Conservation (phyloP, 1,140 invertebrate genomes). For the Palaemon carinicauda region DNA sequence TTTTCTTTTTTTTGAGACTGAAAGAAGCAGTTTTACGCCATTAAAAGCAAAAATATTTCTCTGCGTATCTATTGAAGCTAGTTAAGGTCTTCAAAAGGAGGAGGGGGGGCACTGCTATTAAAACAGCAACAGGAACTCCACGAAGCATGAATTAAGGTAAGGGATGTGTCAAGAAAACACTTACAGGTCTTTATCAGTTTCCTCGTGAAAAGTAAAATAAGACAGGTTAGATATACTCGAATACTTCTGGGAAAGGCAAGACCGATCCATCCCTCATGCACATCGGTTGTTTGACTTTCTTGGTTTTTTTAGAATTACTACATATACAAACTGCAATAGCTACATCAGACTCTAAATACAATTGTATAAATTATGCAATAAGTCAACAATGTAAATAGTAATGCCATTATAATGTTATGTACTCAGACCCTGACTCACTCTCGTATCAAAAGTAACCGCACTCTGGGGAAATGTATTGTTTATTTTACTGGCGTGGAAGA, state of each 20-base stretch:
- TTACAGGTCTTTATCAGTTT: slow-evolving; percentile 54
- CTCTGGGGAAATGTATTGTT: too few species aligned
- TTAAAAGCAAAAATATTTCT: slow-evolving; percentile 4
- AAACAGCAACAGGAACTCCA: slow-evolving; percentile 26
- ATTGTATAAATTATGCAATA: not conserved
- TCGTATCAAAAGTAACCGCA: too few species aligned
- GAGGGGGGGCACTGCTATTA: not conserved
- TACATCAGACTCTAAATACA: slow-evolving; percentile 3
- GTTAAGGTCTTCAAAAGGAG: not conserved
- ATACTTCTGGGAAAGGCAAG: not conserved
- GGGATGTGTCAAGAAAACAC: slow-evolving; percentile 20
- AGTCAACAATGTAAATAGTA: not conserved
- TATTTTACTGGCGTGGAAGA: too few species aligned
- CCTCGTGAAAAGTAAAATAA: slow-evolving; percentile 35
- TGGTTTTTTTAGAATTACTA: not conserved
- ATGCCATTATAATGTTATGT: slow-evolving; percentile 26
- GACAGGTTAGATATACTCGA: not conserved
- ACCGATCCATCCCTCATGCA: not conserved
- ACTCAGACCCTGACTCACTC: too few species aligned
- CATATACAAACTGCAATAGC: not conserved
- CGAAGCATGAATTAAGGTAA: slow-evolving; percentile 6
- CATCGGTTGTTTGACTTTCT: not conserved
- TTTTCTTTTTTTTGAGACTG: not conserved
- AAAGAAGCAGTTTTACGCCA: slow-evolving; percentile 27
- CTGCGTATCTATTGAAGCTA: slow-evolving; percentile 5